These are phyloP conservation scores for Phrynocephalus versicolor DNA, from an alignment of 2,113 vertebrate genomes.

Conservation along the genomic window DNA sequence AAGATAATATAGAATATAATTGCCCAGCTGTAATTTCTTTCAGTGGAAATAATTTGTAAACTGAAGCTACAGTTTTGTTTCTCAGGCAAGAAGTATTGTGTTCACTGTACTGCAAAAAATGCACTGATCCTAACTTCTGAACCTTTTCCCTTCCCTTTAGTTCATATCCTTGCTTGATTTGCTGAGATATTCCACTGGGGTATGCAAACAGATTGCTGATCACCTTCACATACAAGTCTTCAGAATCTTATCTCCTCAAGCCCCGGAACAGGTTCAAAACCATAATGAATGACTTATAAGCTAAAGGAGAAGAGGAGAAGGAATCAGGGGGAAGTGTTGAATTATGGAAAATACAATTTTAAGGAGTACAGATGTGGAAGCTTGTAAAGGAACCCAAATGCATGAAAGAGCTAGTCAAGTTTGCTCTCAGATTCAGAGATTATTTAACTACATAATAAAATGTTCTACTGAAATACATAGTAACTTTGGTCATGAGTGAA, in stretches of 20 bases:
- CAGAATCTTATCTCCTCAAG: slow-evolving; percentile 85
- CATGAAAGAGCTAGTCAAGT: slow-evolving; percentile 28
- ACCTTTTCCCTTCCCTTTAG: slow-evolving; percentile 75
- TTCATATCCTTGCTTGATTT: slow-evolving; percentile 90
- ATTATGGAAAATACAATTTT: slow-evolving; percentile 69
- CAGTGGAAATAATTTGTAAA: not conserved
- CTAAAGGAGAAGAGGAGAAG: slow-evolving; percentile 85
- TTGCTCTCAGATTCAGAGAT: slow-evolving; percentile 42
- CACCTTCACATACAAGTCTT: slow-evolving; percentile 94
- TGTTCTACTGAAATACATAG: slow-evolving; percentile 35
- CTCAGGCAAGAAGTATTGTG: not conserved
- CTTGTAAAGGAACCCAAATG: slow-evolving; percentile 38
- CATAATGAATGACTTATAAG: slow-evolving; percentile 89
- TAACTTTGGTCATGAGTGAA: slow-evolving; percentile 17
- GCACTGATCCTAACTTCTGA: slow-evolving; percentile 36
- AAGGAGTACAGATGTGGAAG: slow-evolving; percentile 64
- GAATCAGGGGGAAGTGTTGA: slow-evolving; percentile 70
- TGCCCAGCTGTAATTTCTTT: not conserved
- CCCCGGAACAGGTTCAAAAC: slow-evolving; percentile 80
- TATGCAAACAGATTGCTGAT: slow-evolving; percentile 93
- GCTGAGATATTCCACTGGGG: slow-evolving; percentile 86
- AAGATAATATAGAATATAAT: not conserved
- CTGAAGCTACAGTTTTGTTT: not conserved
- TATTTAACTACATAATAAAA: slow-evolving; percentile 41
- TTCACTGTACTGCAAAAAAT: not conserved